phyloP scores from a whole-genome alignment of 2,797 vertebrate genomes.

The Gorsachius magnificus region DNA sequence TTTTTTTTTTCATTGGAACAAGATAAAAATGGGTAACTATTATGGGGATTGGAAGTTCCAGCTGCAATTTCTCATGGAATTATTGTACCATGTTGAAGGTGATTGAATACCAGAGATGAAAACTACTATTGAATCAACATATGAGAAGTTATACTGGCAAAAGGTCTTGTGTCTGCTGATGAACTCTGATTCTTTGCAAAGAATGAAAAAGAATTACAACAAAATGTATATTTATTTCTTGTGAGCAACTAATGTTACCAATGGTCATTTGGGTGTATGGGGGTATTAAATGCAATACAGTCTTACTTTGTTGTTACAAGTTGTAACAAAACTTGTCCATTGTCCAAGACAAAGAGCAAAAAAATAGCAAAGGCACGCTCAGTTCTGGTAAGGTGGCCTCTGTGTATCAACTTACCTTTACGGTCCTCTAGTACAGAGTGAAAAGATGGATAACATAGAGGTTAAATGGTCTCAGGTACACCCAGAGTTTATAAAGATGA shows the following conservation, averaged over 20 bases:
- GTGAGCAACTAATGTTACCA: not conserved
- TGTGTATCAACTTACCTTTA: not conserved
- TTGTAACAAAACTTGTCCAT: not conserved
- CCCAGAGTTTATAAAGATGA: not conserved
- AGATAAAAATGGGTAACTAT: not conserved
- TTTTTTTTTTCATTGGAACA: not conserved
- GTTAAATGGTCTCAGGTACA: not conserved
- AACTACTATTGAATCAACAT: not conserved
- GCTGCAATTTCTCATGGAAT: not conserved
- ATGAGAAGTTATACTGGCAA: not conserved
- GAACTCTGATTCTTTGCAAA: not conserved
- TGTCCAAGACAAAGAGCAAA: not conserved
- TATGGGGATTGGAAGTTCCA: not conserved
- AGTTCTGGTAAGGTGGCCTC: not conserved
- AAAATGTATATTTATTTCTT: not conserved
- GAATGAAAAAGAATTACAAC: not conserved
- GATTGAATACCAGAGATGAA: not conserved
- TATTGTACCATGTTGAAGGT: not conserved
- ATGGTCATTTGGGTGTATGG: not conserved
- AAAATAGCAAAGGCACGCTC: not conserved
- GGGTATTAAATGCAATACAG: not conserved
- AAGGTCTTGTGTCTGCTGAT: not conserved
- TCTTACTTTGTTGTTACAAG: not conserved
- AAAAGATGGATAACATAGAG: not conserved
- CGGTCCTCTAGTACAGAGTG: not conserved